Base-by-base conservation (phyloP, 2,113 vertebrate species). In the Mesoclemmys tuberculata region DNA sequence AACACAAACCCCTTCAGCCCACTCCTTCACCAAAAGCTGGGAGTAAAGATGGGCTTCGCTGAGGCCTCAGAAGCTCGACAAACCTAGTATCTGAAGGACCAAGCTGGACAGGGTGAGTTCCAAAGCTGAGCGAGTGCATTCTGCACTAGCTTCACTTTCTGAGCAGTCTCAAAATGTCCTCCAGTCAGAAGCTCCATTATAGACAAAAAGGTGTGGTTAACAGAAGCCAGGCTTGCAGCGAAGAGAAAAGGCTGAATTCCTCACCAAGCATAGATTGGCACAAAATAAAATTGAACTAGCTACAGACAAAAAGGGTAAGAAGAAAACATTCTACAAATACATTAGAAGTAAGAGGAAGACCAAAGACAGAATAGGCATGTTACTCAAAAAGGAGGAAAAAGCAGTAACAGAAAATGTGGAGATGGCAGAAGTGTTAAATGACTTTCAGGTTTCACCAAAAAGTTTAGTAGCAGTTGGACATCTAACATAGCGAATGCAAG, bases 151-250 rank as follows among this genome's bases (percentile, higher is more conserved):
- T 44, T 74, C 71, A 48, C 5, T 35, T 64, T 64, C 61, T 77
- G 48, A 31, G 14, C 11, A 8, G 5, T 5, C 22, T 90, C 51
- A 44, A 21, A 5, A 24, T 48, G 77, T n/a, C 46, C 27, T 7
- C 0, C 0, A 56, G 2, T 7, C 8, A 2, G 13, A 31, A 3
- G 16, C 16, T 21, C 21, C 38, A 41, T 35, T 64, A 56, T 10
- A 14, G 27, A 0, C 1, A n/a, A 35, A 2, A 41, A 54, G 8
- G 10, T 81, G 55, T 52, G 68, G 51, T 24, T 54, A 64, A 49
- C 4, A 75, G 7, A 9, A 38, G 14, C 10, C 64, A 81, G 14
- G 14, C 29, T 35, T 44, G 18, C 38, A 41, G 10, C 35, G 38
- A 71, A 71, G 64, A 71, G 51, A 84, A 68, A 41, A 2, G 83